Conservation (phyloP, 2,888 invertebrate species). For the Agapostemon virescens region DNA sequence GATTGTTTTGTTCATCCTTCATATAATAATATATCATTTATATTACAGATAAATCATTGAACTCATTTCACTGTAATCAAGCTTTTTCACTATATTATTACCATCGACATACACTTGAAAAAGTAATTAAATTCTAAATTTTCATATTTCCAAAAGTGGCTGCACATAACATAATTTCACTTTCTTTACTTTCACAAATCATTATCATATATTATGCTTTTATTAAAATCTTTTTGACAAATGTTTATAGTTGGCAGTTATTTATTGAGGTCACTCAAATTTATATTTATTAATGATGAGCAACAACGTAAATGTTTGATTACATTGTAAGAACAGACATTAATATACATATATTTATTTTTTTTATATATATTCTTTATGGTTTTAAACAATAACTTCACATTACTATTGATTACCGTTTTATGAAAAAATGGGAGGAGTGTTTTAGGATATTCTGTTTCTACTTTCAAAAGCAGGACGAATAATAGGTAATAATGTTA, state of each 20-base stretch:
- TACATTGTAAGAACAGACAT: not conserved
- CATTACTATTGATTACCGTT: not conserved
- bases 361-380: too few relatives aligned
- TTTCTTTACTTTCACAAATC: not conserved
- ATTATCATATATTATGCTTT: not conserved
- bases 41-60: not conserved
- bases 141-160: not conserved
- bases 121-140: not conserved
- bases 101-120: not conserved
- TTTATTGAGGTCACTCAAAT: constrained; percentile 36
- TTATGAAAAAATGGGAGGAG: not conserved
- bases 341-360: too few relatives aligned
- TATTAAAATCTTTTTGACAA: not conserved
- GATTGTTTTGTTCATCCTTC: not conserved
- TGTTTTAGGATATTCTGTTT: not conserved
- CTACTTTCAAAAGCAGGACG: not conserved
- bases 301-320: not conserved
- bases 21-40: not conserved
- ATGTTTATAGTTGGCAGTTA: not conserved
- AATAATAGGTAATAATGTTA: constrained; percentile 12
- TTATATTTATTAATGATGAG: not conserved
- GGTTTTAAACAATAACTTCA: not conserved
- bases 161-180: not conserved
- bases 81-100: not conserved
- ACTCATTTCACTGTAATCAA: not conserved